phyloP scores from a whole-genome alignment of 2,797 vertebrate species.

The Mormyrus hasselquistii region DNA sequence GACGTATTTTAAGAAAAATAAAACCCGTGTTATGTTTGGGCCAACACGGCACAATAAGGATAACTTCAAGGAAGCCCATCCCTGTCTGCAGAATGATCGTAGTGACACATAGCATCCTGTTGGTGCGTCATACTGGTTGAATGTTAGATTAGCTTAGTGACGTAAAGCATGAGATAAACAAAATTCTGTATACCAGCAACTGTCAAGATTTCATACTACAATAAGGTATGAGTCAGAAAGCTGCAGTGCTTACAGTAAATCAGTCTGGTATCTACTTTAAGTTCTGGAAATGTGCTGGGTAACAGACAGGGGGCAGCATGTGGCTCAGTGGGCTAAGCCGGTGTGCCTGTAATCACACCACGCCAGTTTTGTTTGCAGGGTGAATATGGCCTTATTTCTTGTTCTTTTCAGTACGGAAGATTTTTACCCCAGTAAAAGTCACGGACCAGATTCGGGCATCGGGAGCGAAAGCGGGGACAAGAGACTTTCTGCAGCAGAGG shows the following conservation, averaged over 20 bases:
- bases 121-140: not conserved
- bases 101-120: not conserved
- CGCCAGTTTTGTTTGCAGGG: not conserved
- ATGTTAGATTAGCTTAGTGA: not conserved
- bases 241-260: not conserved
- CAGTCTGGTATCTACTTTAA: not conserved
- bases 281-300: not conserved
- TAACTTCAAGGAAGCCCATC: not conserved
- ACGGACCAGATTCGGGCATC: constrained; percentile 94
- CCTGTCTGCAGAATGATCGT: not conserved
- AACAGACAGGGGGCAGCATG: no score
- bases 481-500: constrained; percentile 92
- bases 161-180: not conserved
- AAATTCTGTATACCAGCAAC: not conserved
- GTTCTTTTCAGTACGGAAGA: constrained; percentile 81
- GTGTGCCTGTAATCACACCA: no score
- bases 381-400: constrained; percentile 18
- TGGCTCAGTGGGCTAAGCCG: no score
- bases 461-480: constrained; percentile 98
- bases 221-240: not conserved
- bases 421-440: constrained; percentile 94
- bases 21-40: not conserved
- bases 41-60: not conserved
- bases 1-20: not conserved
- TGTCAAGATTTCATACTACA: not conserved